Base-by-base conservation (phyloP, 2,113 vertebrate genomes). In the Lonchura striata region DNA sequence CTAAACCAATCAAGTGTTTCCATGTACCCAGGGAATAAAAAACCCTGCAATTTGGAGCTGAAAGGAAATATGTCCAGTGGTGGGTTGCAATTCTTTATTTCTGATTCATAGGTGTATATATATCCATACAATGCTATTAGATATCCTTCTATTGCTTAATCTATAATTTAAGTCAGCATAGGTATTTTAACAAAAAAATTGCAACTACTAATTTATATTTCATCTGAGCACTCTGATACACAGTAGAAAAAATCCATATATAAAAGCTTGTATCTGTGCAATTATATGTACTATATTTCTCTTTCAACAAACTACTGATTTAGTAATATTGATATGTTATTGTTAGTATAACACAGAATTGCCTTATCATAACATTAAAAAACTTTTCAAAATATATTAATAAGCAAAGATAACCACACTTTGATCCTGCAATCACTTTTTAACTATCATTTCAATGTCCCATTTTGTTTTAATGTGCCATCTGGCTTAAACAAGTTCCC, bases 51-150 rank as follows among this genome's bases (percentile, higher is more conserved):
- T 6, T 7, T 64, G 2, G 18, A 74, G 44, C 11, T 46, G 65
- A 96, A 95, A 91, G 13, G 9, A 97, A 82, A 4, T n/a, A 82
- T 19, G 42, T 89, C 42, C 80, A 76, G 56, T 72, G 47, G 46
- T 64, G 39, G 81, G 88, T 94, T 97, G 82, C 42, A 90, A 56
- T 78, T 96, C 97, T 97, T 98, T 97, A 98, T 98, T 98, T 97
- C 57, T 86, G 76, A 95, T 87, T 96, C 86, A 96, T 68, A 96
- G 41, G 78, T 54, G 78, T 54, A 94, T 81, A 68, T 74, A 68
- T 8, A 90, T 61, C 25, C 72, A 95, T 94, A 97, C 78, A 93
- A 64, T 92, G 75, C 89, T 92, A 83, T 94, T 96, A 97, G 66
- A 96, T 96, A 97, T 92, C 74, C 71, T 97, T 92, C 84, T 97